Percentiles rank a stretch among this genome's conserved stretches.
Conservation (phyloP, 1,140 invertebrate genomes). For the Stenopsyche tienmushanensis region DNA sequence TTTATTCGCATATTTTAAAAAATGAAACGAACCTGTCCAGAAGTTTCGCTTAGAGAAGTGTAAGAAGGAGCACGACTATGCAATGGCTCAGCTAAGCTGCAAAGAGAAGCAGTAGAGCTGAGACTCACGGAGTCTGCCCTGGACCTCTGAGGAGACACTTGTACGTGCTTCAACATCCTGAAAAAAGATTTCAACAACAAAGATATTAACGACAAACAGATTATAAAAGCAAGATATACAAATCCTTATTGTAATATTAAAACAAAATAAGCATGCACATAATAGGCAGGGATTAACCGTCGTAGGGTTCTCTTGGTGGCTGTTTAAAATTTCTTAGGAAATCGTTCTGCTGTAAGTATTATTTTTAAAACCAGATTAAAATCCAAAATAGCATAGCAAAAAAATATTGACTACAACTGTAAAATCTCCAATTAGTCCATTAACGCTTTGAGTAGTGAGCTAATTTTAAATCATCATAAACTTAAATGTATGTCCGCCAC, state of each 20-base stretch:
- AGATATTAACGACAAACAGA: not conserved
- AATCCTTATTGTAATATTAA: not conserved
- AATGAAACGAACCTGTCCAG: slow-evolving; percentile 31
- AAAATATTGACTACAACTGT: too few relatives aligned
- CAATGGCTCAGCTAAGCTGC: slow-evolving; percentile 48
- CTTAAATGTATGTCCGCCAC: too few relatives aligned
- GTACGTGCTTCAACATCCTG: slow-evolving; percentile 87
- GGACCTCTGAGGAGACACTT: slow-evolving; percentile 77
- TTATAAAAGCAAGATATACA: not conserved
- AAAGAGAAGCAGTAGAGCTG: slow-evolving; percentile 71
- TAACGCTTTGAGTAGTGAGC: too few relatives aligned
- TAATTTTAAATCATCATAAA: too few relatives aligned
- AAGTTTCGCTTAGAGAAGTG: slow-evolving; percentile 37
- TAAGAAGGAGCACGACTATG: slow-evolving; percentile 37
- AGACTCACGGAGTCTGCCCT: slow-evolving; percentile 79
- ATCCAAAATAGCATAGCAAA: too few relatives aligned
- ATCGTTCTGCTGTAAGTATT: too few relatives aligned
- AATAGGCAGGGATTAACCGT: too few relatives aligned
- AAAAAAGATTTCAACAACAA: not conserved
- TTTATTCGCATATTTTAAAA: too few relatives aligned
- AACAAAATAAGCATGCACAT: not conserved
- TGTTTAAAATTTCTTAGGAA: too few relatives aligned
- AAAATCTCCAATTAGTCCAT: too few relatives aligned
- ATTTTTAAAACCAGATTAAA: too few relatives aligned
- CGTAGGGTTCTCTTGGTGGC: not conserved